Percentiles rank a stretch among this genome's conserved stretches.
phyloP scores from a whole-genome alignment of 2,113 vertebrate species.

The Echinops telfairi region DNA sequence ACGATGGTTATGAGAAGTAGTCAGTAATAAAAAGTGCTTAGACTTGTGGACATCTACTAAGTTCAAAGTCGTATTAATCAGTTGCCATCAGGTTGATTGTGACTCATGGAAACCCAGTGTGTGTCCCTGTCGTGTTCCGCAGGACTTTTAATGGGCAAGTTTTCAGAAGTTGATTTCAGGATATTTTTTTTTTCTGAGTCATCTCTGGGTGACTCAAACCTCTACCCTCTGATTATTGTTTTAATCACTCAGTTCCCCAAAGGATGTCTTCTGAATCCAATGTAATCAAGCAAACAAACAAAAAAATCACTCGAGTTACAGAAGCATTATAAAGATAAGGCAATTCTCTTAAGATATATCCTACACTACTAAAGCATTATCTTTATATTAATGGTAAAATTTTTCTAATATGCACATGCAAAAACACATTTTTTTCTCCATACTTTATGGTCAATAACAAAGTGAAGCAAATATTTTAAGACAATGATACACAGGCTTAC shows the following conservation, averaged over 20 bases:
- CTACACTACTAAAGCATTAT: not conserved
- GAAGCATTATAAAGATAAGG: not conserved
- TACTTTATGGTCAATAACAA: not conserved
- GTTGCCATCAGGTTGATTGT: not conserved
- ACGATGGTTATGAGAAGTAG: not conserved
- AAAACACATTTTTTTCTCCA: not conserved
- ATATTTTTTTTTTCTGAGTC: not conserved
- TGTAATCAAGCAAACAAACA: not conserved
- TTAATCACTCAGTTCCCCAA: not conserved
- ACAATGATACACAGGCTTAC: not conserved
- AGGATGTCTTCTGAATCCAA: not conserved
- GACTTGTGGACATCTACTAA: not conserved
- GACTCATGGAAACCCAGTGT: not conserved
- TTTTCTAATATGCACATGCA: not conserved
- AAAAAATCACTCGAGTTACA: not conserved
- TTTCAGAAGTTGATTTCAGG: not conserved
- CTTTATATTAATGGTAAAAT: not conserved
- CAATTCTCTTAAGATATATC: not conserved
- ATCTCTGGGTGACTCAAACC: not conserved
- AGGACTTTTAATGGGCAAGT: not conserved
- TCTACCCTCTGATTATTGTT: not conserved
- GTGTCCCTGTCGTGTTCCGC: not conserved
- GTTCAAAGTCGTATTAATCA: not conserved
- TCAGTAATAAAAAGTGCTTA: not conserved
- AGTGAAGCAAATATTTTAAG: not conserved